Evolutionary conservation across 2,888 invertebrate species (phyloP).

Genomic region (Lottia gigantea): DNA sequence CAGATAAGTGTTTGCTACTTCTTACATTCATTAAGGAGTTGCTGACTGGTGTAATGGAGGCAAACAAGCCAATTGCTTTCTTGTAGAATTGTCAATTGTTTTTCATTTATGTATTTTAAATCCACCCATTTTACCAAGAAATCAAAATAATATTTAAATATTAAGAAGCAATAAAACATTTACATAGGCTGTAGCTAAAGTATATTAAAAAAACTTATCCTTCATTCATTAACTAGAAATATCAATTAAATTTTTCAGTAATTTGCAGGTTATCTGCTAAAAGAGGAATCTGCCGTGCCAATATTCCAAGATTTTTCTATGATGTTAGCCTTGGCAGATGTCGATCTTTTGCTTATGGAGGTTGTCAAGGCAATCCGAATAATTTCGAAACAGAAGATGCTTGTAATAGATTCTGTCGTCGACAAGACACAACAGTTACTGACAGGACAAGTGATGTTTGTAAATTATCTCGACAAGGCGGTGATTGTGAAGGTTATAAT

Average conservation of each 20-base stretch:
- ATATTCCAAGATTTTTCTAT: constrained; percentile 69
- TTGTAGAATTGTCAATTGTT: no score
- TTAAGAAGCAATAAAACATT: no score
- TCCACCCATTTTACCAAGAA: no score
- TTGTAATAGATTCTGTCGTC: constrained; percentile 39
- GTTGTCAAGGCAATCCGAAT: constrained; percentile 86
- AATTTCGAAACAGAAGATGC: constrained; percentile 50
- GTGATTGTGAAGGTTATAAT: constrained; percentile 36
- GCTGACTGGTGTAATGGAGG: no score
- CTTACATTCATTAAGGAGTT: no score
- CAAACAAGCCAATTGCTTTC: no score
- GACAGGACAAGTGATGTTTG: constrained; percentile 20
- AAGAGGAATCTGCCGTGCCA: constrained; percentile 50
- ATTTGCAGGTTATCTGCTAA: constrained; percentile 41
- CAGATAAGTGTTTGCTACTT: no score
- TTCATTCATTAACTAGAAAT: no score
- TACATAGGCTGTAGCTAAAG: no score
- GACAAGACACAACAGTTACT: background rate
- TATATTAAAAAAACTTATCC: no score
- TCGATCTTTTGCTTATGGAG: constrained; percentile 84
- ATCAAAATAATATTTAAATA: no score
- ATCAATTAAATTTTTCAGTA: constrained; percentile 26
- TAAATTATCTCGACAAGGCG: constrained; percentile 30
- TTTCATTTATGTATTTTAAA: no score
- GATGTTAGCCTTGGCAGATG: constrained; percentile 77